Evolutionary conservation across 2,888 invertebrate species (phyloP), one percentile per base, ranked within the genome.

Genomic region (Helobdella robusta): DNA sequence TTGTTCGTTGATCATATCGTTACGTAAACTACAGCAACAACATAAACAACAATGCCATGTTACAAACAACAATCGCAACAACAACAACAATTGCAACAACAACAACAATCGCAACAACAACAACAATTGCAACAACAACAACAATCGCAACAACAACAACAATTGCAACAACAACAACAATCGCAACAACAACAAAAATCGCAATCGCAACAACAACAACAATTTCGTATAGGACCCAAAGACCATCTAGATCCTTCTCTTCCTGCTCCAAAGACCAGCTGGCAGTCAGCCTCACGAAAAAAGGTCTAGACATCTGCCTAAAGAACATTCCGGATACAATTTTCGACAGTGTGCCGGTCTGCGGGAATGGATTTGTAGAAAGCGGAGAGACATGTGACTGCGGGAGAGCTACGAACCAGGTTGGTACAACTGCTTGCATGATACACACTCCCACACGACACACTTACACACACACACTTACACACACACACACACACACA

Each of bases 361-460:
- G 61, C 48, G 61, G 61, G 15, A 61, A 61, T 46, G 61, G 61
- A 46, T 48, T 61, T 3, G 6, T 61, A 8, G 61, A 61, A 40
- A 18, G 11, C 5, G 61, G 61, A 28, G 61, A 61, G 61, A 32
- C 46, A 28, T 61, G 61, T 48, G 61, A 61, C 50, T 61, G 61
- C 48, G 61, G 61, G 1, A 61, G 61, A 48, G 15, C 48, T 18
- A 46, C 61, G 18, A 8, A 50, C 5, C n/a, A 5, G n/a, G 5
- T 8, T 8, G 5, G 25, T 23, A 23, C 25, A 50, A 50, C n/a
- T 50, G 5, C 5, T 50, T 50, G n/a, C 5, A 50, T 50, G n/a
- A n/a, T 8, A 50, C n/a, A 23, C n/a, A 50, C n/a, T 50, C 50
- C 50, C 6, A 6, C 50, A 23, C 4, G 4, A n/a, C n/a, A 40